Base-by-base conservation (phyloP, 64 coral and sea anemone species). In the Montipora cactus region DNA sequence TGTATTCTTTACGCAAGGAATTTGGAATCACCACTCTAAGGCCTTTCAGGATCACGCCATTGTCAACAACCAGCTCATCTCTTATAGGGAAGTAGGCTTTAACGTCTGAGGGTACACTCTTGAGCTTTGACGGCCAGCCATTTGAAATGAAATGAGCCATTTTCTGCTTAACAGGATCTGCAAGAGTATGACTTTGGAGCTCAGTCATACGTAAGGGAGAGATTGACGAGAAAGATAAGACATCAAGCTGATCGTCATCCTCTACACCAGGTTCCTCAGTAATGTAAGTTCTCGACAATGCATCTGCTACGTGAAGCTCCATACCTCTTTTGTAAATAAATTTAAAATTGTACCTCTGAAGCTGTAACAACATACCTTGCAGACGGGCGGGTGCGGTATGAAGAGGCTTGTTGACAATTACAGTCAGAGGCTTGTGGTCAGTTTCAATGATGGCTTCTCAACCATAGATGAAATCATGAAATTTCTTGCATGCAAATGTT, bases 351-450 rank as follows among this genome's bases (percentile, higher is more conserved):
- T 81, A 61, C 51, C n/a, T 81, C 21, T 61, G 53, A 9, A 81
- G 79, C 21, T 37, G 51, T 13, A 81, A 61, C 8, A 58, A 19
- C 79, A 37, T 81, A 9, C n/a, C 4, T 81, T 81, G 79, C 15
- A 81, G 20, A 37, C 8, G 79, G 8, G 19, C 10, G 14, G 79
- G 53, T 18, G 51, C 22, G 13, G 51, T 25, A 16, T 59, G 20
- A 61, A 81, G 50, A 59, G 79, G 79, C 21, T 62, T 81, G 48
- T 58, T 59, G 20, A 81, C 50, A 10, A 81, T 81, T 81, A 21
- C 53, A 9, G 53, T 81, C 8, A 81, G n/a, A 81, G 79, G 79
- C 53, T 81, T 81, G 52, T 81, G 51, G 51, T 22, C 79, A 59
- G 79, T 28, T 55, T 81, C 79, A 77, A 48, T 77, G 44, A 47